A percentile compares a stretch with the other conserved stretches of the same genome.
Evolutionary conservation across 2,797 vertebrate genomes (phyloP).

Genomic region (Neoniphon sammara): DNA sequence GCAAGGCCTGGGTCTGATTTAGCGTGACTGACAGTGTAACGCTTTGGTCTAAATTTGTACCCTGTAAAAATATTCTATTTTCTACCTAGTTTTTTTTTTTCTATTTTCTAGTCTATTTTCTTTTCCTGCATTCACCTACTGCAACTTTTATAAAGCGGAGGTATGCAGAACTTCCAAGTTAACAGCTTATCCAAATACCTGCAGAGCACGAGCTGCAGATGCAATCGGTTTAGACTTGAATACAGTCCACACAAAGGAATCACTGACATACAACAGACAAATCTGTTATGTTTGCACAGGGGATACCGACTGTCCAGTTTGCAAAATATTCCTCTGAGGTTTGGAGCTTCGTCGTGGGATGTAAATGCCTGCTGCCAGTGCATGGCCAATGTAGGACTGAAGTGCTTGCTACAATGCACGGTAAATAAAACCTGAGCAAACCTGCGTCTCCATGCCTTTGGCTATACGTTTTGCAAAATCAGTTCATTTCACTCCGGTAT

Average conservation of each 20-base stretch:
- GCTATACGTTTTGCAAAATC: neutral
- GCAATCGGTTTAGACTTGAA: constrained; percentile 57
- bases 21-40: neutral
- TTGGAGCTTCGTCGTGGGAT: constrained; percentile 17
- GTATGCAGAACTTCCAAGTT: neutral
- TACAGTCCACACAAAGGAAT: constrained; percentile 38
- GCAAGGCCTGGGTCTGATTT: neutral
- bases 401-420: neutral
- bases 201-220: constrained; percentile 49
- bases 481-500: neutral
- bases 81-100: too few relatives aligned
- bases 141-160: neutral
- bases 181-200: constrained; percentile 26
- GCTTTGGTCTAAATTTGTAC: constrained; percentile 37
- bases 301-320: constrained; percentile 20
- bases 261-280: constrained; percentile 34
- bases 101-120: neutral
- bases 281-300: constrained; percentile 40
- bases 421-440: neutral
- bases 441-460: neutral
- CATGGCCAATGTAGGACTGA: neutral
- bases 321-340: constrained; percentile 38
- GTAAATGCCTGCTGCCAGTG: neutral
- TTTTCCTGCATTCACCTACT: neutral
- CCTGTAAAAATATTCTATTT: constrained; percentile 1